Conservation (phyloP, 2,113 vertebrate genomes). For the Protobothrops mucrosquamatus region DNA sequence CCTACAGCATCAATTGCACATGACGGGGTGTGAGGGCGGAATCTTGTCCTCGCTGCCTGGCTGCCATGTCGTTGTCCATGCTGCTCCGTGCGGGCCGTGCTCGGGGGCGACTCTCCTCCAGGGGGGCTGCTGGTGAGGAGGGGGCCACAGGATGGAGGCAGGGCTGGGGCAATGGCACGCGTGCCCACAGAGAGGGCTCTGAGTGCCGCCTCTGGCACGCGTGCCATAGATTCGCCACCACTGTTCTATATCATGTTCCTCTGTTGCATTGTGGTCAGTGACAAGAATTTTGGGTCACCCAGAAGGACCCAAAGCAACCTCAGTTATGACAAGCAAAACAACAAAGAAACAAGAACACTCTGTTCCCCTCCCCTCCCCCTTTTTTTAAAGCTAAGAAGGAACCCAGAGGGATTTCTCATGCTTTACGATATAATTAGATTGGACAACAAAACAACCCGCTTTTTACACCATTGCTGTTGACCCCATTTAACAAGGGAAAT, state of each 20-base stretch:
- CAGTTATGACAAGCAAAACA: constrained; percentile 43
- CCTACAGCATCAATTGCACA: no score
- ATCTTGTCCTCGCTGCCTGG: no score
- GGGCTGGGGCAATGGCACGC: no score
- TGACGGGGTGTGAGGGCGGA: no score
- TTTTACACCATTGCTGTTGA: constrained; percentile 57
- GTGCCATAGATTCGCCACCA: no score
- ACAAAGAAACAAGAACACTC: constrained; percentile 43
- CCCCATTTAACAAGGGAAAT: constrained; percentile 63
- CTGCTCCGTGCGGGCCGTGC: no score
- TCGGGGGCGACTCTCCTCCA: no score
- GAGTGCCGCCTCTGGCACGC: no score
- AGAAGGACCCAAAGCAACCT: constrained; percentile 28
- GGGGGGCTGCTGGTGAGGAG: no score
- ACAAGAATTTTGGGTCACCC: neutral
- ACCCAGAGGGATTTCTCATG: constrained; percentile 50
- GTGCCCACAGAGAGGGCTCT: no score
- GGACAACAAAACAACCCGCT: constrained; percentile 53
- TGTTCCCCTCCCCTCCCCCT: constrained; percentile 21
- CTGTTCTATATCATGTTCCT: neutral
- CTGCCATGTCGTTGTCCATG: no score
- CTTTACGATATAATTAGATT: constrained; percentile 55
- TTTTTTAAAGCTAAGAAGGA: constrained; percentile 45
- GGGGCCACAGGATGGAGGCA: no score
- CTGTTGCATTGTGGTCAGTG: neutral